A percentile compares a stretch with the other conserved stretches of the same genome.
phyloP scores from a whole-genome alignment of 2,888 invertebrate genomes.

The Halictus ligatus region DNA sequence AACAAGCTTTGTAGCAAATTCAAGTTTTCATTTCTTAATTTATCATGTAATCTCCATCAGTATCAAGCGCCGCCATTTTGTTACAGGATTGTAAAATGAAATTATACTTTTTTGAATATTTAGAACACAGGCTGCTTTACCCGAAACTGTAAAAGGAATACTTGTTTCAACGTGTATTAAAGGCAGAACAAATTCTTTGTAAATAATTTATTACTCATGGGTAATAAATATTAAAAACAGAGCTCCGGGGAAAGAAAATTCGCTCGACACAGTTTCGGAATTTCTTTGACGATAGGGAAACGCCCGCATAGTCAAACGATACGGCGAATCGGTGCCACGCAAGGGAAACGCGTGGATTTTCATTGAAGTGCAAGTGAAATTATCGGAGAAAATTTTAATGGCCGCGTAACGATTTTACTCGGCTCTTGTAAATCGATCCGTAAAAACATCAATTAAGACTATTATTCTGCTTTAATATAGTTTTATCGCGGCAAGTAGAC shows the following conservation, averaged over 20 bases:
- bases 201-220: no score
- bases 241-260: slow-evolving; percentile 11
- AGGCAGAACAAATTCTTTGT: no score
- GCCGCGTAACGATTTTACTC: neutral
- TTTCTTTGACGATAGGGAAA: neutral
- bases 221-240: neutral
- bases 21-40: no score
- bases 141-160: no score
- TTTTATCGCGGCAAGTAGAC: neutral
- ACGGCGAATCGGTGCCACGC: neutral
- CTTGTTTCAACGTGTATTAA: no score
- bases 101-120: no score
- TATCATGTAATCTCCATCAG: no score
- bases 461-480: neutral
- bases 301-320: neutral
- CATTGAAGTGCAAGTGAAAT: neutral
- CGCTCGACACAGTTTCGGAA: neutral
- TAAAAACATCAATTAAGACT: neutral
- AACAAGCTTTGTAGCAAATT: neutral
- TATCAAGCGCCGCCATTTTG: no score
- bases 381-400: neutral
- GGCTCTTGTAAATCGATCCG: neutral
- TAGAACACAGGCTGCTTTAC: no score
- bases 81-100: no score
- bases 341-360: neutral